A percentile compares a stretch with the other conserved stretches of the same genome.
These are phyloP conservation scores for western clawed frog (Xenopus tropicalis) DNA, from an alignment of 2,113 vertebrate species.

Conservation along the genomic window DNA sequence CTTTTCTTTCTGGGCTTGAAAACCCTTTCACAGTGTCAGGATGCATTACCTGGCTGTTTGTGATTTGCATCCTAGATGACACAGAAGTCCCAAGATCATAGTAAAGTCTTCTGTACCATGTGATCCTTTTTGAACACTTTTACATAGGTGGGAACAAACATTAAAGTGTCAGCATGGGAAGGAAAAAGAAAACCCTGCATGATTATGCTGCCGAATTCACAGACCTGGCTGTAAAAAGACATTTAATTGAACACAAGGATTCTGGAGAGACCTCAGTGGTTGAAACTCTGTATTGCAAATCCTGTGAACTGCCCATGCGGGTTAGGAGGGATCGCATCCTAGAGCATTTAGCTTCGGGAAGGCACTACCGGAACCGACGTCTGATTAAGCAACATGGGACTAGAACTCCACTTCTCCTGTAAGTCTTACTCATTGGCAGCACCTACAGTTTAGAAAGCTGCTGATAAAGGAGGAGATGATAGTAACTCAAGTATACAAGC, in stretches of 20 bases:
- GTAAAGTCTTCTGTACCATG: background rate
- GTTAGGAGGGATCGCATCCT: slow-evolving; percentile 52
- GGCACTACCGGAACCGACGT: slow-evolving; percentile 52
- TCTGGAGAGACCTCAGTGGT: slow-evolving; percentile 43
- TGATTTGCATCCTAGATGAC: background rate
- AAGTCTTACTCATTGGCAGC: slow-evolving; percentile 34
- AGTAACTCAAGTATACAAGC: no score
- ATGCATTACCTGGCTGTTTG: background rate
- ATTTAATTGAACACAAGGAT: slow-evolving; percentile 44
- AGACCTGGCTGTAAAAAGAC: slow-evolving; percentile 51
- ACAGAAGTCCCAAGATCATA: background rate
- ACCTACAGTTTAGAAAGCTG: no score
- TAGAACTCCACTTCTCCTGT: slow-evolving; percentile 45
- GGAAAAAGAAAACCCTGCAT: slow-evolving; percentile 54
- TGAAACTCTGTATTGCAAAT: slow-evolving; percentile 53
- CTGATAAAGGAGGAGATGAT: no score
- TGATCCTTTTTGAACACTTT: background rate
- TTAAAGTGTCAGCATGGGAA: slow-evolving; percentile 43
- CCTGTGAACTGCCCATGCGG: slow-evolving; percentile 56
- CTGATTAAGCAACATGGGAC: slow-evolving; percentile 48
- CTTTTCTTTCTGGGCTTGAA: background rate
- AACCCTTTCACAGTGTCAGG: background rate
- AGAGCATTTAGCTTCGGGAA: slow-evolving; percentile 54
- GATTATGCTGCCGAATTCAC: slow-evolving; percentile 53
- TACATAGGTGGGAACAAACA: background rate